Evolutionary conservation across 2,113 vertebrate genomes (phyloP).

Genomic region (Phainopepla nitens): DNA sequence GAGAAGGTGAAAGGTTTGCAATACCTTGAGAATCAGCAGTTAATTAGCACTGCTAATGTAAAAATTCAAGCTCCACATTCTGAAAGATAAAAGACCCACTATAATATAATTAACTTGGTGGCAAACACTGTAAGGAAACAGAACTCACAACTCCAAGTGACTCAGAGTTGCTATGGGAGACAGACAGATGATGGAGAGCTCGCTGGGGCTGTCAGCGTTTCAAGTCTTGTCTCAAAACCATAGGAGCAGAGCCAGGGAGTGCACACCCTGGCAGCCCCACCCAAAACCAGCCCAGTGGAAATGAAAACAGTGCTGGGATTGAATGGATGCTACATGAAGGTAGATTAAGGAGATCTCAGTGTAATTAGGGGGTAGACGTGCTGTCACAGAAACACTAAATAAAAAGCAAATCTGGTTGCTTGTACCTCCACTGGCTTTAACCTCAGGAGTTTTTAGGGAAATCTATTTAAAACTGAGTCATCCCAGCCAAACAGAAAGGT

Average conservation of each 20-base stretch:
- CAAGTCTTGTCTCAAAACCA: neutral
- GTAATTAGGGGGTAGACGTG: neutral
- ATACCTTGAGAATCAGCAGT: neutral
- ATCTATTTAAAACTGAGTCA: neutral
- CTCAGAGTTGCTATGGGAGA: conserved; percentile 4
- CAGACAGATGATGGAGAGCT: neutral
- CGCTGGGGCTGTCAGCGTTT: neutral
- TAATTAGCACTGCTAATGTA: neutral
- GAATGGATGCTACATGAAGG: neutral
- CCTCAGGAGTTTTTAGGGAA: neutral
- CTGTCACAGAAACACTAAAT: neutral
- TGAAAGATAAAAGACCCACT: neutral
- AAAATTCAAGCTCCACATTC: neutral
- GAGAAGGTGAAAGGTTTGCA: neutral
- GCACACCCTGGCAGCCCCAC: neutral
- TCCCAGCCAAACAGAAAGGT: neutral
- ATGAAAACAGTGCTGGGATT: rapidly evolving
- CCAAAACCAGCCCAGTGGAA: neutral
- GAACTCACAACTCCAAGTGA: neutral
- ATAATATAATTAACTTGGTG: neutral
- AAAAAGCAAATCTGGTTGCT: neutral
- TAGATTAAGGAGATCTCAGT: neutral
- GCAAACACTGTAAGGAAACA: neutral
- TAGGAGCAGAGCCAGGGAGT: neutral
- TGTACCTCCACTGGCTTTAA: neutral